phyloP scores from a whole-genome alignment of 2,888 invertebrate species.

The Trichopria drosophilae region DNA sequence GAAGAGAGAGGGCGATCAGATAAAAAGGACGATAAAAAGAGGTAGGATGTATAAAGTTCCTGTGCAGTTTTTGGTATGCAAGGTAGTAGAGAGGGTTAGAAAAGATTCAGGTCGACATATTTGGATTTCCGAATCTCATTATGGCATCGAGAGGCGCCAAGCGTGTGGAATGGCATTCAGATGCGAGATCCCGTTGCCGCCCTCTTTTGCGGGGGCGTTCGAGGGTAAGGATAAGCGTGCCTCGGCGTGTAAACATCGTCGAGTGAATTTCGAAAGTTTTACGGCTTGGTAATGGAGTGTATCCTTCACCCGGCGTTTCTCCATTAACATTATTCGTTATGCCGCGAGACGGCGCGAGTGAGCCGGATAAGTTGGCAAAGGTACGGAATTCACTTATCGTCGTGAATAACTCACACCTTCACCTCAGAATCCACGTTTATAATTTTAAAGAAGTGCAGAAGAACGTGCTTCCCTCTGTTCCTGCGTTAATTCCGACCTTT shows the following conservation, averaged over 20 bases:
- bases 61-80: background rate
- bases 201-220: background rate
- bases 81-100: slow-evolving; percentile 12
- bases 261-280: slow-evolving; percentile 28
- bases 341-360: slow-evolving; percentile 1
- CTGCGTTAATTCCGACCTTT: too few species aligned
- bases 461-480: too few species aligned
- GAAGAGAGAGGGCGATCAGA: slow-evolving; percentile 18
- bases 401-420: too few species aligned
- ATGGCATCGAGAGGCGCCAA: slow-evolving; percentile 15
- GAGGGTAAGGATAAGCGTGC: background rate
- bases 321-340: slow-evolving; percentile 24
- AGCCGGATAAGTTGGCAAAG: too few species aligned
- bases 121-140: slow-evolving; percentile 32
- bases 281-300: slow-evolving; percentile 29
- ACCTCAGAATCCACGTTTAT: too few species aligned
- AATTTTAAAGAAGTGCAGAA: too few species aligned
- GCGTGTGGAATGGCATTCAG: slow-evolving; percentile 13
- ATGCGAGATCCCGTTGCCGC: slow-evolving; percentile 4
- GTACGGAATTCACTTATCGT: too few species aligned
- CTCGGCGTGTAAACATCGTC: slow-evolving; percentile 21
- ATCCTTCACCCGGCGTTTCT: slow-evolving; percentile 19
- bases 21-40: slow-evolving; percentile 15
- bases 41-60: background rate
- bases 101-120: slow-evolving; percentile 24